A percentile compares a stretch with the other conserved stretches of the same genome.
phyloP scores from a whole-genome alignment of 2,113 vertebrate species.

The Apodemus sylvaticus region DNA sequence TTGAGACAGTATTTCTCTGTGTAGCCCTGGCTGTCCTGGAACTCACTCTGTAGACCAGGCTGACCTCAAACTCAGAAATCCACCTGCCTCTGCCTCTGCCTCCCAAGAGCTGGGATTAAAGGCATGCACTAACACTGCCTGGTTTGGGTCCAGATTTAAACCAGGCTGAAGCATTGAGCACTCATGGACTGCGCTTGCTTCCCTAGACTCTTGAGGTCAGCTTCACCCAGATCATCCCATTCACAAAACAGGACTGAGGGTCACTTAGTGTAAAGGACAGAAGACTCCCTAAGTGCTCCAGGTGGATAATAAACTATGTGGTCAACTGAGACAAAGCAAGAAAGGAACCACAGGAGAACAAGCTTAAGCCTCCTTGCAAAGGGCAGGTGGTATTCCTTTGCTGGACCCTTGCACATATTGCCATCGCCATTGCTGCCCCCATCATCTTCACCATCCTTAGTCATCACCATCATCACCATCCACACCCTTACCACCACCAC shows the following conservation, averaged over 20 bases:
- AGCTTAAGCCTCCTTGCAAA: background rate
- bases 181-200: fast-evolving
- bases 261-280: background rate
- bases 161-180: background rate
- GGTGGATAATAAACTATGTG: background rate
- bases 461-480: fast-evolving
- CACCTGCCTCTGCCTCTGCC: no score
- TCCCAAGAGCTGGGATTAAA: no score
- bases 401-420: background rate
- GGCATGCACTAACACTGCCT: no score
- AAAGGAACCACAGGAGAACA: background rate
- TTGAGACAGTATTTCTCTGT: no score
- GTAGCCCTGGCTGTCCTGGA: no score
- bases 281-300: background rate
- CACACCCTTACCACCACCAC: fast-evolving
- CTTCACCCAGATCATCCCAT: no score
- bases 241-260: fast-evolving
- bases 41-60: no score
- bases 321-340: background rate
- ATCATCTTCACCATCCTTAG: no score
- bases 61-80: no score
- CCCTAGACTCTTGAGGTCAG: background rate
- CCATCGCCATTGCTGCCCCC: fast-evolving
- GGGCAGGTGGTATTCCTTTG: background rate
- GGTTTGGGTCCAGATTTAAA: background rate